A percentile compares a stretch with the other conserved stretches of the same genome.
Evolutionary conservation across 2,888 invertebrate species (phyloP).

Genomic region (Cacoxenus indagator): DNA sequence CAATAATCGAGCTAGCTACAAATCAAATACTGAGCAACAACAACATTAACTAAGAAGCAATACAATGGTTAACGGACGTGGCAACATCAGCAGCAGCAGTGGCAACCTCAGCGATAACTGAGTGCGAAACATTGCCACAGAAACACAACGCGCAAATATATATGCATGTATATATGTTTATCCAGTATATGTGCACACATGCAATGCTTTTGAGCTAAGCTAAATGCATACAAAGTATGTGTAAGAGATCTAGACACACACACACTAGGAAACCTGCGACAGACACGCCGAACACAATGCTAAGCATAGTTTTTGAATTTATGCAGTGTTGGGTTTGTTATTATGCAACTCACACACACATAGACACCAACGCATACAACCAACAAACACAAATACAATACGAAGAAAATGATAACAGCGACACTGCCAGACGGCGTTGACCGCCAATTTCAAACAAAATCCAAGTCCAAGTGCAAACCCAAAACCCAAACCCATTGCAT

Average conservation of each 20-base stretch:
- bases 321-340: slow-evolving; percentile 56
- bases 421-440: background rate
- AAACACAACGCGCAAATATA: slow-evolving; percentile 34
- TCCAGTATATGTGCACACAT: too few species aligned
- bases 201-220: slow-evolving; percentile 20
- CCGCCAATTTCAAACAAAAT: background rate
- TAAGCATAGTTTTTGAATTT: slow-evolving; percentile 44
- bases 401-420: background rate
- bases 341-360: slow-evolving; percentile 4
- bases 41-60: background rate
- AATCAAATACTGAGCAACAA: background rate
- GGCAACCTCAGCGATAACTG: slow-evolving; percentile 21
- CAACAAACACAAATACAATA: background rate
- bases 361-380: background rate
- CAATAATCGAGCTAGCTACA: background rate
- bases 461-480: too few species aligned
- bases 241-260: slow-evolving; percentile 33
- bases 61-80: background rate
- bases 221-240: slow-evolving; percentile 23
- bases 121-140: slow-evolving; percentile 33
- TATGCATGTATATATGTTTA: slow-evolving; percentile 24
- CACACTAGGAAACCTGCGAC: slow-evolving; percentile 43
- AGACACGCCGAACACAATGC: slow-evolving; percentile 27
- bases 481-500: too few species aligned
- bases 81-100: background rate